These are phyloP conservation scores for Cheilosia impressa DNA, from an alignment of 2,888 invertebrate species.

Conservation along the genomic window DNA sequence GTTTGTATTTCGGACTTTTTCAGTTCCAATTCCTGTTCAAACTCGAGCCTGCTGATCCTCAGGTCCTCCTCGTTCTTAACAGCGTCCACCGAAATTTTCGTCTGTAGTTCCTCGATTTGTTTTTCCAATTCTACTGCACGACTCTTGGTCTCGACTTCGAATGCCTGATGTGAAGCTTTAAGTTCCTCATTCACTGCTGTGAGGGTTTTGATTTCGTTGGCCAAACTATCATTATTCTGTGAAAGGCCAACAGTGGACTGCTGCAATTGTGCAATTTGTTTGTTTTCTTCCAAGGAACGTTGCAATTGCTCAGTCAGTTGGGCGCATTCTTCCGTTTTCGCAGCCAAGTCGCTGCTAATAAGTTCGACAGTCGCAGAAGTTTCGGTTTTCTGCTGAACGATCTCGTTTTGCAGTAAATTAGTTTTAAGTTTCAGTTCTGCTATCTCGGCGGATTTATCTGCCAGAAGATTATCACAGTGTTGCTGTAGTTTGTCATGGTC, in stretches of 20 bases:
- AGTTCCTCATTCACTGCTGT: slow-evolving; percentile 51
- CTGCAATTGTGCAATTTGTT: slow-evolving; percentile 78
- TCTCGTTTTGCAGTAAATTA: slow-evolving; percentile 59
- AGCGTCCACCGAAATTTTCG: background rate
- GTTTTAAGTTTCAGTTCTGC: slow-evolving; percentile 75
- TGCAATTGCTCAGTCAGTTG: slow-evolving; percentile 27
- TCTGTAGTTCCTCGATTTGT: slow-evolving; percentile 45
- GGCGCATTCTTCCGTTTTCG: slow-evolving; percentile 43
- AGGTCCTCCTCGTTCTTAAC: slow-evolving; percentile 22
- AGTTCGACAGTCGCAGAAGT: slow-evolving; percentile 20
- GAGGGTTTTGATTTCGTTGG: slow-evolving; percentile 63
- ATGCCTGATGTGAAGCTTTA: slow-evolving; percentile 10
- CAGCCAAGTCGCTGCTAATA: slow-evolving; percentile 31
- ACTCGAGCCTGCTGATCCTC: background rate
- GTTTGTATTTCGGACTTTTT: slow-evolving; percentile 2
- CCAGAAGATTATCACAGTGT: slow-evolving; percentile 76
- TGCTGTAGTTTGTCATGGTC: slow-evolving; percentile 72
- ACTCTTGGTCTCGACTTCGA: slow-evolving; percentile 16
- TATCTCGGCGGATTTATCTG: slow-evolving; percentile 76
- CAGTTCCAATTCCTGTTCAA: slow-evolving; percentile 17
- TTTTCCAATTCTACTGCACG: slow-evolving; percentile 52
- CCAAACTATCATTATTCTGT: slow-evolving; percentile 49
- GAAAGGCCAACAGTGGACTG: slow-evolving; percentile 77
- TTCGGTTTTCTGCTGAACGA: slow-evolving; percentile 76
- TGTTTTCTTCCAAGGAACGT: slow-evolving; percentile 74